Evolutionary conservation across 2,797 vertebrate genomes (phyloP), one percentile per base, ranked within the genome.

Genomic region (Margarornis squamiger): DNA sequence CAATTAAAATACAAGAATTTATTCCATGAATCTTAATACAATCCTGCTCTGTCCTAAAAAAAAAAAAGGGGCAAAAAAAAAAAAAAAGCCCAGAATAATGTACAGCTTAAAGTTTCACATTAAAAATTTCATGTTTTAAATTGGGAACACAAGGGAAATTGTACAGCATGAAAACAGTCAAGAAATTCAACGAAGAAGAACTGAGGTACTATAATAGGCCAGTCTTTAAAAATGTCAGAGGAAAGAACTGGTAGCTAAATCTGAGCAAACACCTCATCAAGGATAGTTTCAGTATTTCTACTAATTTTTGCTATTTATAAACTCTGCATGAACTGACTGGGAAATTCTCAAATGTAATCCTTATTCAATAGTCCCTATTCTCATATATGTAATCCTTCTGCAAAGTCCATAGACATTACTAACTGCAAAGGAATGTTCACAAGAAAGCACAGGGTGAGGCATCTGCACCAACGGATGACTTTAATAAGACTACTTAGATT

Each of bases 1-100:
- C 61, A 94, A 70, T 92, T 94, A 86, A 95, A 94, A 79, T 32
- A 38, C 3, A 6, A 71, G 34, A 73, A 74, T 3, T 54, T 89
- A 78, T 62, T 68, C 49, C n/a, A 58, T 65, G 43, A 77, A 89
- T 85, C 63, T 85, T 88, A 87, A 83, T n/a, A 7, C 12, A 77
- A 5, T 30, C 26, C n/a, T 45, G 8, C 14, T 75, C 14, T 32
- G 21, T 29, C 55, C 11, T 45, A 14, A 52, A 59, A 54, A 18
- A 32, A 52, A 30, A 52, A 18, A 51, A 51, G 19, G 10, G 38
- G 21, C 22, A 61, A 72, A 39, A 49, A 52, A 51, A 51, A 52
- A 29, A 57, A 79, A 43, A 55, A 5, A 36, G 2, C 2, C 34
- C 17, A 61, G 32, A 70, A 90, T 30, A 65, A 78, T 78, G 84